A percentile compares a stretch with the other conserved stretches of the same genome.
Conservation (phyloP, 2,888 invertebrate species). For the Oithona nana region DNA sequence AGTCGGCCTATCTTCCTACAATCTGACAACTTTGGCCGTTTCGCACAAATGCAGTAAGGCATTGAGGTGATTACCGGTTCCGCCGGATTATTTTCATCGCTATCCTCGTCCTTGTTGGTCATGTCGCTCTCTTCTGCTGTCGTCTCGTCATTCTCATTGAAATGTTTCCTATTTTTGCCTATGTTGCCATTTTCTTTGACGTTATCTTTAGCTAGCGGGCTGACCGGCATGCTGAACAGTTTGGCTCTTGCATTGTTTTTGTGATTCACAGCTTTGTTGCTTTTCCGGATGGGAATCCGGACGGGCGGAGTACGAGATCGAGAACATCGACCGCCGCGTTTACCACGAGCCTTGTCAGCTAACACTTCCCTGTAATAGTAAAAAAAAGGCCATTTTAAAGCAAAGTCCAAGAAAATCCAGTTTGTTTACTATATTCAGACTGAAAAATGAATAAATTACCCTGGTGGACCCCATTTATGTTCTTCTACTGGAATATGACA, state of each 20-base stretch:
- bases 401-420: background rate
- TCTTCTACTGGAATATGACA: conserved; percentile 1
- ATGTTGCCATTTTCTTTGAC: conserved; percentile 1
- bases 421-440: background rate
- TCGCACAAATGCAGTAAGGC: too few relatives aligned
- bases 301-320: conserved; percentile 15
- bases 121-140: background rate
- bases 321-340: background rate
- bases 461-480: conserved; percentile 12
- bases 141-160: background rate
- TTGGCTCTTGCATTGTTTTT: background rate
- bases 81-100: background rate
- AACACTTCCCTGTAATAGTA: conserved; percentile 3
- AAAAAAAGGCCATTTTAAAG: background rate
- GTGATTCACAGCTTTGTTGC: conserved; percentile 7
- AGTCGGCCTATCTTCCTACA: too few relatives aligned
- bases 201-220: background rate
- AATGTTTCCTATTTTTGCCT: background rate
- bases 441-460: background rate
- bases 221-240: background rate
- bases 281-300: background rate
- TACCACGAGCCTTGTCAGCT: background rate
- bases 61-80: too few relatives aligned
- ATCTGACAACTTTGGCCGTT: too few relatives aligned
- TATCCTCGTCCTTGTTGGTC: background rate